Conservation (phyloP, 2,113 vertebrate genomes). For the Eudyptes chrysolophus region DNA sequence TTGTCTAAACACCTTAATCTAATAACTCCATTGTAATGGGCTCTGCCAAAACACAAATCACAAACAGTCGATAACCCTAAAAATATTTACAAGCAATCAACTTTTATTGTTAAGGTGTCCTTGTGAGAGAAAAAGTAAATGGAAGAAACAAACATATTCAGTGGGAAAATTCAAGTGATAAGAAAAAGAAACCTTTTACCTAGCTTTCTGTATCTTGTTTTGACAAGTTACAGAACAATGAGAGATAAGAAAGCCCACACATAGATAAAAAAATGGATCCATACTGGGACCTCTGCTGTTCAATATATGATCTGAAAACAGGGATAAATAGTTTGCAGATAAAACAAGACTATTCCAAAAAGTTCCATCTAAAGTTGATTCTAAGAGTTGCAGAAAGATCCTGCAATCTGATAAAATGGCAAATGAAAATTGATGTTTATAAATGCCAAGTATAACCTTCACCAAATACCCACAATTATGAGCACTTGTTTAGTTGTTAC, state of each 20-base stretch:
- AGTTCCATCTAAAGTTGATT: neutral
- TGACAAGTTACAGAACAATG: neutral
- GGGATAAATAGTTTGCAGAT: neutral
- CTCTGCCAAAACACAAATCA: neutral
- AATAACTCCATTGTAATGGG: neutral
- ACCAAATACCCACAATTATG: neutral
- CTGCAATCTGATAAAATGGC: neutral
- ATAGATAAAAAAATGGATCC: neutral
- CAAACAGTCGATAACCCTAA: neutral
- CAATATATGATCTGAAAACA: neutral
- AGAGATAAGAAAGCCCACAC: neutral
- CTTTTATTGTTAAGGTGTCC: neutral
- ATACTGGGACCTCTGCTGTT: neutral
- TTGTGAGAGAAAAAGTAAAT: neutral
- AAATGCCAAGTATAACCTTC: neutral
- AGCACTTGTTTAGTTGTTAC: neutral
- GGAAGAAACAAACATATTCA: neutral
- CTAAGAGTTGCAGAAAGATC: neutral
- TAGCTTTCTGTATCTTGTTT: neutral
- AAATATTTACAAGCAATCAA: neutral
- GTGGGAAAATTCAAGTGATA: neutral
- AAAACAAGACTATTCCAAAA: neutral
- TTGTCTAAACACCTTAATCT: neutral
- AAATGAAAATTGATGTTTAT: neutral
- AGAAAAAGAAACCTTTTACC: neutral